These are phyloP conservation scores for Cyanoramphus novaezelandiae DNA, from an alignment of 2,113 vertebrate species.

Conservation along the genomic window DNA sequence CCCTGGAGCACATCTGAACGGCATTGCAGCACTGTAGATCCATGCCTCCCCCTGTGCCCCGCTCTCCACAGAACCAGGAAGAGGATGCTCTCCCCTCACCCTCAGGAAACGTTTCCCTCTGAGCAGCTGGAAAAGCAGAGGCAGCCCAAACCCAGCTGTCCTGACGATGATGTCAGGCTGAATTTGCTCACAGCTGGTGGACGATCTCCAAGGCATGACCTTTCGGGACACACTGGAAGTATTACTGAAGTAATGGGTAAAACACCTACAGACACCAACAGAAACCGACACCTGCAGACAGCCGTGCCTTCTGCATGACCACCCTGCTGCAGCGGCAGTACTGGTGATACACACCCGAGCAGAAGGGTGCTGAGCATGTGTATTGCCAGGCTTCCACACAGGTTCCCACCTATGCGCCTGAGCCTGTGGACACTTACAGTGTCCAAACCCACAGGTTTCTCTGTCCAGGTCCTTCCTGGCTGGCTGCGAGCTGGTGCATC, in stretches of 20 bases:
- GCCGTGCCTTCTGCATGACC: accelerated
- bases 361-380: accelerated
- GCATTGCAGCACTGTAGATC: too few relatives aligned
- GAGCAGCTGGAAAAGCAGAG: not conserved
- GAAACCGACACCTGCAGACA: accelerated
- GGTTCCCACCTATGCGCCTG: not conserved
- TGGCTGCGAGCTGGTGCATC: not conserved
- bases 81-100: not conserved
- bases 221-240: accelerated
- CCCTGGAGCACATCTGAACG: not conserved
- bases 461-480: not conserved
- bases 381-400: not conserved
- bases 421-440: not conserved
- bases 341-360: accelerated
- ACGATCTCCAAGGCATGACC: not conserved
- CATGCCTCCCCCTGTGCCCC: accelerated
- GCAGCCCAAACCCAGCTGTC: not conserved
- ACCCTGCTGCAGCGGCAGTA: not conserved
- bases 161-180: not conserved
- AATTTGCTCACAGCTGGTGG: not conserved
- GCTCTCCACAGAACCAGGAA: accelerated
- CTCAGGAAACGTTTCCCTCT: not conserved
- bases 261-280: accelerated
- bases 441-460: not conserved
- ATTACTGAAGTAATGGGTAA: not conserved